Evolutionary conservation across 2,888 invertebrate genomes (phyloP), one percentile per base, ranked within the genome.

Genomic region (Polia nebulosa): DNA sequence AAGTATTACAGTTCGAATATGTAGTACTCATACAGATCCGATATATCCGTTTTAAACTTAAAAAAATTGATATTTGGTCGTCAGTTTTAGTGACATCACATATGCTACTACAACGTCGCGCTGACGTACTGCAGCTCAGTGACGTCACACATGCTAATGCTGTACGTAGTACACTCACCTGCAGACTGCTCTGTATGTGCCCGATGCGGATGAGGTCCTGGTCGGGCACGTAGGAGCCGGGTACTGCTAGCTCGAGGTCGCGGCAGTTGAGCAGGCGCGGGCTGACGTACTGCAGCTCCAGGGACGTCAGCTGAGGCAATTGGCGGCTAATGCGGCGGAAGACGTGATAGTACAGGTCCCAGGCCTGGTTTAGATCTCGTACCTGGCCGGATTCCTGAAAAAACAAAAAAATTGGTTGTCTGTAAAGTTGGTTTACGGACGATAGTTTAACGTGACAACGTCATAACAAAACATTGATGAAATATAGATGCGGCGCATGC

Each of bases 311-410:
- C 90, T 98, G 98, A 4, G 99, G 99, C 80, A 99, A 95, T 92
- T 99, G 99, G 25, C 99, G 97, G 25, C 99, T 98, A 90, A 99
- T 99, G 83, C 99, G 97, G 34, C 99, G 97, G 95, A 99, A 99
- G 61, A 99, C 99, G 91, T 99, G 99, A 94, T 99, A 99, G 94
- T 99, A 99, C 44, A 99, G 96, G 91, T 99, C 99, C 99, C 99
- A 99, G 4, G 99, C 99, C 90, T 99, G 99, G 90, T 99, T 99
- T 79, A 99, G 93, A 88, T 99, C 99, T 81, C 99, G 97, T 7
- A 98, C 97, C 83, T 98, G 97, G 0, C 98, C 97, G 0, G 99
- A 98, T 29, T 97, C 96, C 96, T 97, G 70, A 0, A 6, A 17
- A 32, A 22, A 39, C n/a, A n/a, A n/a, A n/a, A n/a, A n/a, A n/a